Percentiles rank a stretch among this genome's conserved stretches.
Conservation (phyloP, 1,140 invertebrate genomes). For the Drosophila willistoni region DNA sequence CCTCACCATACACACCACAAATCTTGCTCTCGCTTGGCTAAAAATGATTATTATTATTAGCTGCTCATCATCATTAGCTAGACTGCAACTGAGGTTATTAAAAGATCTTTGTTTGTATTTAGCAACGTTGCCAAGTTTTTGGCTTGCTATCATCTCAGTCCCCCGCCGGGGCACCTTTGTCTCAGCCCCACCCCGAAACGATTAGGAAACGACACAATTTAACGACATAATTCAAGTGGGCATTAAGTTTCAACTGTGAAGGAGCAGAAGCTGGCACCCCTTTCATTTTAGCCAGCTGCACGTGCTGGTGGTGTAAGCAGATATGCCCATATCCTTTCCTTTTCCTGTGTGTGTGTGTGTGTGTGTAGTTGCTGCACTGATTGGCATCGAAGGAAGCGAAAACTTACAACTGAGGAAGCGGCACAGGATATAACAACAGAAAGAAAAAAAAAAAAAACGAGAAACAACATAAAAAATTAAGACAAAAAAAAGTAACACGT, state of each 20-base stretch:
- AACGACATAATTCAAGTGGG: conserved; percentile 81
- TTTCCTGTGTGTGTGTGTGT: neutral
- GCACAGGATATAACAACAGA: conserved; percentile 66
- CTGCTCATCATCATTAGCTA: conserved; percentile 74
- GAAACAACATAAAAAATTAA: conserved; percentile 19
- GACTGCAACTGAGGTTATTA: conserved; percentile 37
- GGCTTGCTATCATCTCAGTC: neutral
- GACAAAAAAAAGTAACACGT: conserved; percentile 35
- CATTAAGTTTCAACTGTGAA: conserved; percentile 65
- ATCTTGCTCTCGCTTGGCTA: conserved; percentile 40
- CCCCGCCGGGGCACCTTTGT: conserved; percentile 40
- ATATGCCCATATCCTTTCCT: conserved; percentile 75
- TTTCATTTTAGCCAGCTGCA: conserved; percentile 48
- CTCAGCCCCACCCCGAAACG: conserved; percentile 62
- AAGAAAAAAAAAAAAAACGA: conserved; percentile 15
- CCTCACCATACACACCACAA: no score
- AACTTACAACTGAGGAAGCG: conserved; percentile 80
- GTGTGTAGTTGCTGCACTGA: conserved; percentile 42
- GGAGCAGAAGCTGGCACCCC: conserved; percentile 47
- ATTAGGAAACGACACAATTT: conserved; percentile 81
- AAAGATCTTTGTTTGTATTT: conserved; percentile 65
- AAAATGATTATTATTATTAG: conserved; percentile 66
- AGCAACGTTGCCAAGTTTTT: conserved; percentile 6
- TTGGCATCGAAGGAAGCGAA: conserved; percentile 78
- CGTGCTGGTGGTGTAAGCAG: conserved; percentile 65